Evolutionary conservation across 2,797 vertebrate genomes (phyloP).

Genomic region (Sebastolobus alascanus): DNA sequence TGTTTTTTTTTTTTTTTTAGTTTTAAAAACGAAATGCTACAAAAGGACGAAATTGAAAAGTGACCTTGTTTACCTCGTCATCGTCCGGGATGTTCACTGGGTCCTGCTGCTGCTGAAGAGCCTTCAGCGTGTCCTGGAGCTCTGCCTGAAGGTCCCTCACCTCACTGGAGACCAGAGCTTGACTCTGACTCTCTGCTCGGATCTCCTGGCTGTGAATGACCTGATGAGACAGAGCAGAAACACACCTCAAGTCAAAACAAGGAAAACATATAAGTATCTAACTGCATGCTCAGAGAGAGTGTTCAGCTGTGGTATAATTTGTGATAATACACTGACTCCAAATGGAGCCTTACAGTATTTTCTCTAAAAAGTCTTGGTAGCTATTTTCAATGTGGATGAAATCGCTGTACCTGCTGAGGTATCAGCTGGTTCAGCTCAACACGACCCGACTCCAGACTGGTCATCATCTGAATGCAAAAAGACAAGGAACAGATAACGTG

Average conservation of each 20-base stretch:
- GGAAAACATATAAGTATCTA: conserved; percentile 6
- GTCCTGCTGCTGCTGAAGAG: conserved; percentile 87
- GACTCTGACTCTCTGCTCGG: conserved; percentile 49
- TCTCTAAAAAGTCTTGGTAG: background rate
- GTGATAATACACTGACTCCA: background rate
- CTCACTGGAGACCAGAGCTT: conserved; percentile 45
- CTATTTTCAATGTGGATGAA: background rate
- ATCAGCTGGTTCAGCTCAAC: conserved; percentile 67
- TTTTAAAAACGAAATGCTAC: background rate
- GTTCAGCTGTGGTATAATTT: background rate
- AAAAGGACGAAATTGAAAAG: background rate
- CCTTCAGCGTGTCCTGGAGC: conserved; percentile 84
- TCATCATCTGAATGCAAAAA: conserved; percentile 83
- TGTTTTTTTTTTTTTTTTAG: too few relatives aligned
- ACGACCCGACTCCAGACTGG: conserved; percentile 79
- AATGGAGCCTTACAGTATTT: background rate
- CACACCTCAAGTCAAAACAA: conserved; percentile 18
- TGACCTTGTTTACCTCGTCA: conserved; percentile 87
- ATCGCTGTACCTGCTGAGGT: conserved; percentile 53
- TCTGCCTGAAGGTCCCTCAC: conserved; percentile 85
- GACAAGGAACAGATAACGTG: conserved; percentile 6
- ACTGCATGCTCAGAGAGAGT: conserved; percentile 2
- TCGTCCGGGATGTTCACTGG: conserved; percentile 81
- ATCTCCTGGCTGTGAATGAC: conserved; percentile 60
- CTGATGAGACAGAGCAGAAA: conserved; percentile 46